These are phyloP conservation scores for Patella ulyssiponensis DNA, from an alignment of 2,888 invertebrate species.

Conservation along the genomic window DNA sequence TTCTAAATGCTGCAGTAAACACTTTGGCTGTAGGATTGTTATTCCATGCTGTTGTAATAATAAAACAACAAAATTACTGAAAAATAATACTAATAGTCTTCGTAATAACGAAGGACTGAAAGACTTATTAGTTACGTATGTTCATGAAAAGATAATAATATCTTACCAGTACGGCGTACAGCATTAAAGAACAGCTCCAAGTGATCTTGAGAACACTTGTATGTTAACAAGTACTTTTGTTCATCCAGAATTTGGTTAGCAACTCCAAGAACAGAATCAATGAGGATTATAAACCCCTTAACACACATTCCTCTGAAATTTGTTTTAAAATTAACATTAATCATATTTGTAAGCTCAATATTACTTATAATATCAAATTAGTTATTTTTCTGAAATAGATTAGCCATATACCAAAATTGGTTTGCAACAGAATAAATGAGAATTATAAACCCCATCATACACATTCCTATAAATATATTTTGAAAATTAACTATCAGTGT, in stretches of 20 bases:
- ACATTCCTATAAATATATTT: background rate
- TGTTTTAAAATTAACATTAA: no score
- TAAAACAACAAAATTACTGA: no score
- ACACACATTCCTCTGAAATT: background rate
- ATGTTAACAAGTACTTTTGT: background rate
- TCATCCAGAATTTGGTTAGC: background rate
- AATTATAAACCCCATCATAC: background rate
- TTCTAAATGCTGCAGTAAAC: background rate
- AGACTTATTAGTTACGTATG: no score
- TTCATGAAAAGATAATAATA: background rate
- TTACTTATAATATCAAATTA: no score
- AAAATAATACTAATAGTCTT: no score
- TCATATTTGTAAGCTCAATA: no score
- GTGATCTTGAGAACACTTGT: background rate
- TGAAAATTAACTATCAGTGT: no score
- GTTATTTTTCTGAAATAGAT: no score
- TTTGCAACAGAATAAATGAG: background rate
- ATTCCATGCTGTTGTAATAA: no score
- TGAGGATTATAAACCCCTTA: background rate
- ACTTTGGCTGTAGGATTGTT: background rate
- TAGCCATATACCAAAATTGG: no score
- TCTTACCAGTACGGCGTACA: background rate
- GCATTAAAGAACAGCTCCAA: conserved; percentile 1
- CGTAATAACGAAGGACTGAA: no score
- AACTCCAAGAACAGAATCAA: background rate